Evolutionary conservation across 2,797 vertebrate species (phyloP), one percentile per base, ranked within the genome.

Genomic region (Euphonia xanthogaster): DNA sequence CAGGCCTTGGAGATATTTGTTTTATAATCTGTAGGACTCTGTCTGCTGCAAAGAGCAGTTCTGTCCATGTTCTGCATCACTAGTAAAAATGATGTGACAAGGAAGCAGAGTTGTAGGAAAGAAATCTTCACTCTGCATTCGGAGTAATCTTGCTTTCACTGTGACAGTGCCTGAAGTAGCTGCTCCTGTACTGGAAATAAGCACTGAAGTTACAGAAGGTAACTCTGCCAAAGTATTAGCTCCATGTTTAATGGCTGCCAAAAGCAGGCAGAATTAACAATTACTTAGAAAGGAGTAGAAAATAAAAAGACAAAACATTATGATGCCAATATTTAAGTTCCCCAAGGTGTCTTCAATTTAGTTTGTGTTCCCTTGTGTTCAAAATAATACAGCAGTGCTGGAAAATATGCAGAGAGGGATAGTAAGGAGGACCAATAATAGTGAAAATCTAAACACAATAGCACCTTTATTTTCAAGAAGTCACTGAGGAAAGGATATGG

Each of bases 11-110:
- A 87, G 79, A 71, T 51, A 66, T 83, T 94, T 94, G 68, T 92
- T 54, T 91, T 85, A 50, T 35, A 78, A 65, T 74, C 87, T 80
- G 68, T 77, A 84, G 30, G 33, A 8, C 23, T 89, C 10, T 63
- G 25, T 80, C 61, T 89, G 50, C 66, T 93, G 79, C 37, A 90
- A 68, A 92, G 7, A 74, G 39, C 44, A 54, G 45, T 81, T 94
- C 68, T 94, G 86, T 83, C 89, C 78, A 28, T 86, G 75, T 86
- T 93, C 82, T 90, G 66, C 82, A 84, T 96, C 88, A 71, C 77
- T 71, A 71, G 35, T 67, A 80, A 91, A 95, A 94, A 87, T 87
- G 68, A 93, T 87, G 70, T 91, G 94, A 80, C 82, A 94, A 54
- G 58, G 39, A 86, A 85, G 37, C 33, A 83, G 86, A 90, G 35